phyloP scores from a whole-genome alignment of 2,888 invertebrate genomes.

The Apamea monoglypha region DNA sequence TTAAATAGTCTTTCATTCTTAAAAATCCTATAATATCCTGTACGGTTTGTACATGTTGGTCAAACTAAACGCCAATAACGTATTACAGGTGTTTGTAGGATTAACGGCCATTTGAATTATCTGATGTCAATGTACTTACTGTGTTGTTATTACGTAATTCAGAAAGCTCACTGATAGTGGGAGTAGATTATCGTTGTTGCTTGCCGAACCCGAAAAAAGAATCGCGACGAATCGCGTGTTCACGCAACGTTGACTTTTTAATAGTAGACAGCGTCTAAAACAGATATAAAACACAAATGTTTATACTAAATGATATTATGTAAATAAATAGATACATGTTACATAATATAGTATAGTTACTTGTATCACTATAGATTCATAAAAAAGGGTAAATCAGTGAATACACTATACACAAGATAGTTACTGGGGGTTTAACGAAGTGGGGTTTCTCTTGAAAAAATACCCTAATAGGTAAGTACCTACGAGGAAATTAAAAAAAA shows the following conservation, averaged over 20 bases:
- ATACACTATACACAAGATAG: no score
- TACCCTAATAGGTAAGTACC: not conserved
- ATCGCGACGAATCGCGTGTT: not conserved
- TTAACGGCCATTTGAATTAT: not conserved
- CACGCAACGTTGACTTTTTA: not conserved
- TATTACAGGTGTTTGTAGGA: not conserved
- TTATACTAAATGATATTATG: not conserved
- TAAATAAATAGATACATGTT: not conserved
- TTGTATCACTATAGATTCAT: not conserved
- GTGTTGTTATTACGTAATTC: not conserved
- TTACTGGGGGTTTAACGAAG: not conserved
- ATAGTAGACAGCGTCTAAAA: not conserved
- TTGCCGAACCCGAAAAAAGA: not conserved
- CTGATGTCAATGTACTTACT: not conserved
- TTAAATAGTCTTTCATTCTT: not conserved
- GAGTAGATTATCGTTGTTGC: not conserved
- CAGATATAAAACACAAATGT: not conserved
- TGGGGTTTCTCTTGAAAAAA: not conserved
- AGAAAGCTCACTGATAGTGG: not conserved
- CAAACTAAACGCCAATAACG: not conserved
- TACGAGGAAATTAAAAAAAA: not conserved
- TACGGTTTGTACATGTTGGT: not conserved
- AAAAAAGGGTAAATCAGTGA: no score
- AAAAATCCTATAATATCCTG: not conserved
- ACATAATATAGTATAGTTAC: not conserved